Evolutionary conservation across 2,888 invertebrate genomes (phyloP), one percentile per base, ranked within the genome.

Genomic region (Acanthosepion esculentum): DNA sequence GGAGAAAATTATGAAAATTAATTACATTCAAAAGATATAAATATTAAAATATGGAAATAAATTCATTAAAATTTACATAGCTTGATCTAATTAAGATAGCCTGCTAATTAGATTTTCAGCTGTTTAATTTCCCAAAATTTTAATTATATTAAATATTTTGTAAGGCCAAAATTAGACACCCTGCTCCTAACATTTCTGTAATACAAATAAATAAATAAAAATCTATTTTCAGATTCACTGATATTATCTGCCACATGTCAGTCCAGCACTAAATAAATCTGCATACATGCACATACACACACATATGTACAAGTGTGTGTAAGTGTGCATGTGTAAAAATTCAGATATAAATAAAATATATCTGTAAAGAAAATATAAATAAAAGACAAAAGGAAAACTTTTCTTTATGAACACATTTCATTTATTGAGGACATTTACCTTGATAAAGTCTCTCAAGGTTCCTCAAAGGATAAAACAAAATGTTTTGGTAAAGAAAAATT

Each of bases 21-120:
- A 41, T 41, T 41, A 41, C 41, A 41, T 41, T 41, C 41, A 26
- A 26, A 64, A 64, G 10, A 10, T 78, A 78, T 26, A 29, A 78
- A 78, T 78, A 78, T 78, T 78, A 78, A 78, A 78, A 78, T 78
- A 78, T 78, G 78, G 29, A 78, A 78, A 78, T 78, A 29, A n/a
- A 78, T 55, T 55, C 55, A 55, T 78, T 78, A n/a, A 78, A 78
- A 78, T 78, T 78, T 29, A n/a, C 78, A 78, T 8, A 78, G 78
- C 29, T 78, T 29, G 29, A 78, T 78, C 78, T 29, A 29, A 29
- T 78, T n/a, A 78, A 8, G 78, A 78, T 29, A n/a, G 78, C 78
- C 10, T 78, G 6, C 78, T 29, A 78, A n/a, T 78, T n/a, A 78
- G 78, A 78, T 78, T 78, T 78, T 78, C 10, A 78, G n/a, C 78